Evolutionary conservation across 2,888 invertebrate genomes (phyloP).

Genomic region (Embidobia sp.): DNA sequence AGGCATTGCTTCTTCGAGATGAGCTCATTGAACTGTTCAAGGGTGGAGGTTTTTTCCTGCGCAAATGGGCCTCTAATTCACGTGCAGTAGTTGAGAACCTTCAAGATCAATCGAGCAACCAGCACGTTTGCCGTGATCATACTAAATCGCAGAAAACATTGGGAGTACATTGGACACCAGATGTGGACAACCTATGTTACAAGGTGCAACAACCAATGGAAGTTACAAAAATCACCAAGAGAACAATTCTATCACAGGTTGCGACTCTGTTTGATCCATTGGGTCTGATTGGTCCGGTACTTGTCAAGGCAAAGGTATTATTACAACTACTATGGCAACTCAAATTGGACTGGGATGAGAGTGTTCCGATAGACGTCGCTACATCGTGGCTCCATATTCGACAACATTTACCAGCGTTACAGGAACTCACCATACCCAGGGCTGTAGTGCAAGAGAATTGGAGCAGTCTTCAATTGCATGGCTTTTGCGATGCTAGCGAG

Average conservation of each 20-base stretch:
- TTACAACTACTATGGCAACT: slow-evolving; percentile 43
- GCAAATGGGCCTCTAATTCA: slow-evolving; percentile 35
- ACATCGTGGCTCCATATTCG: neutral
- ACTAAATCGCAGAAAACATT: slow-evolving; percentile 35
- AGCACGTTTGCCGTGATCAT: slow-evolving; percentile 11
- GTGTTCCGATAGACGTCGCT: slow-evolving; percentile 5
- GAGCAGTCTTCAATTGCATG: neutral
- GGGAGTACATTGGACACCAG: slow-evolving; percentile 41
- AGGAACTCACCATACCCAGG: neutral
- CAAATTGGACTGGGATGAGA: slow-evolving; percentile 14
- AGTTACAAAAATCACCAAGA: slow-evolving; percentile 21
- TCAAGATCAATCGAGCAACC: neutral
- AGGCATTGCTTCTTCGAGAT: slow-evolving; percentile 16
- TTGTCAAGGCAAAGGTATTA: slow-evolving; percentile 41
- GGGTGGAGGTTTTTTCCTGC: slow-evolving; percentile 9
- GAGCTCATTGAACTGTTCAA: neutral
- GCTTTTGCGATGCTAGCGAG: slow-evolving; percentile 18
- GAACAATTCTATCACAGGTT: slow-evolving; percentile 46
- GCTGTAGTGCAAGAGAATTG: neutral
- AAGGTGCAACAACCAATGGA: neutral
- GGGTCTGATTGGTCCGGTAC: slow-evolving; percentile 50
- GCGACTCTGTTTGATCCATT: slow-evolving; percentile 53
- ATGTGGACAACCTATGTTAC: slow-evolving; percentile 17
- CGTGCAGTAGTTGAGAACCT: neutral
- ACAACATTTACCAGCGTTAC: neutral